Percentiles rank a stretch among this genome's conserved stretches.
Conservation (phyloP, 2,888 invertebrate genomes). For the Agonopterix heracliana region DNA sequence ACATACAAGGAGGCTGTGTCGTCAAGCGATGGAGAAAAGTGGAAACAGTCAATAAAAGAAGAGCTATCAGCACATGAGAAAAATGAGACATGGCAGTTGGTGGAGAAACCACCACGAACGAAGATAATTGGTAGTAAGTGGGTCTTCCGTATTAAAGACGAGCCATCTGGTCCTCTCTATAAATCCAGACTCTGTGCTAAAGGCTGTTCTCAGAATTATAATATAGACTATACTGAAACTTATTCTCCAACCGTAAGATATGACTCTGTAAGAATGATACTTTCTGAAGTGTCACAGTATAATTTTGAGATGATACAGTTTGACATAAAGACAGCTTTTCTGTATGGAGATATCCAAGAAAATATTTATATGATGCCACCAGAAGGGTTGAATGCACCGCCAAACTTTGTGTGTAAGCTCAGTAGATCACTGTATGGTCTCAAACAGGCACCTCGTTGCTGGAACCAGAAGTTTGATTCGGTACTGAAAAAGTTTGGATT, state of each 20-base stretch:
- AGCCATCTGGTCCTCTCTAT: too few species aligned
- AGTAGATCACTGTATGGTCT: constrained; percentile 7
- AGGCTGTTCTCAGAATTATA: constrained; percentile 13
- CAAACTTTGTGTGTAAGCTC: constrained; percentile 4
- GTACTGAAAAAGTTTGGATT: constrained; percentile 13
- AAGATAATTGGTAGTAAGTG: too few species aligned
- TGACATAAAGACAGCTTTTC: too few species aligned
- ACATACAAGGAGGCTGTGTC: too few species aligned
- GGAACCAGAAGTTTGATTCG: constrained; percentile 15
- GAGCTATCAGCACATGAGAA: background rate
- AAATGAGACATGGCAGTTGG: background rate
- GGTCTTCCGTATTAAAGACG: too few species aligned
- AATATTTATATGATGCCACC: constrained; percentile 18
- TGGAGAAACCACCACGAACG: background rate
- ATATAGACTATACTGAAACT: constrained; percentile 18
- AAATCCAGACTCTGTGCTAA: too few species aligned
- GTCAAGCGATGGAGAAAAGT: too few species aligned
- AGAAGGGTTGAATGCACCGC: constrained; percentile 11
- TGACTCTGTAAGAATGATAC: constrained; percentile 17
- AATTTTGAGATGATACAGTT: constrained; percentile 15
- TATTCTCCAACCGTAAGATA: constrained; percentile 20
- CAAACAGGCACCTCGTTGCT: constrained; percentile 11
- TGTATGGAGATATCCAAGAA: constrained; percentile 17
- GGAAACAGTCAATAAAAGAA: background rate
- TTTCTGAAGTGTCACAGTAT: constrained; percentile 16